phyloP scores from a whole-genome alignment of 1,140 invertebrate species.

The Orchesella cincta region DNA sequence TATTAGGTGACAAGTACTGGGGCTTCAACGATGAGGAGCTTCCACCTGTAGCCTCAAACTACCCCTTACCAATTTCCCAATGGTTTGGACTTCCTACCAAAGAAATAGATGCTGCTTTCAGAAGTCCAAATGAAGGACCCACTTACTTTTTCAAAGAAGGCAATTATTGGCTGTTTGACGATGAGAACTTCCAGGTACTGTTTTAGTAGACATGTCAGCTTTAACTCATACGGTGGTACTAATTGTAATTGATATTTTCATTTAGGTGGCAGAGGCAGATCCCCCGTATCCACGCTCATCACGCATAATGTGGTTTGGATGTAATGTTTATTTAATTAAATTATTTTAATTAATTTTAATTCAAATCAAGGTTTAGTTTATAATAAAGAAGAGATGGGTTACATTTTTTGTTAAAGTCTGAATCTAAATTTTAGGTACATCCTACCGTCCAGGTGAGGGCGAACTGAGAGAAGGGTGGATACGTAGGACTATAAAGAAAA shows the following conservation, averaged over 20 bases:
- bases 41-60: conserved; percentile 29
- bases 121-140: conserved; percentile 73
- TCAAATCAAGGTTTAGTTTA: no score
- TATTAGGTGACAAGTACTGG: conserved; percentile 33
- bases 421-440: no score
- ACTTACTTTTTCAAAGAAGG: conserved; percentile 86
- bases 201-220: not conserved
- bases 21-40: conserved; percentile 9
- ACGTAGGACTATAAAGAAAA: not conserved
- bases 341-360: no score
- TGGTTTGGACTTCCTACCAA: conserved; percentile 36
- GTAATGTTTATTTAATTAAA: no score
- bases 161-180: conserved; percentile 40
- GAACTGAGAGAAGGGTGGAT: conserved; percentile 10
- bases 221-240: not conserved
- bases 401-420: no score
- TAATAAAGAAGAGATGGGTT: no score
- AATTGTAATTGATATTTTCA: not conserved
- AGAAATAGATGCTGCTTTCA: conserved; percentile 78
- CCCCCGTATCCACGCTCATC: conserved; percentile 33
- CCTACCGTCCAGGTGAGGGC: not conserved
- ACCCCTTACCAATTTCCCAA: conserved; percentile 36
- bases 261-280: conserved; percentile 34
- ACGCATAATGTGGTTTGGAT: conserved; percentile 41
- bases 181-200: conserved; percentile 26